A percentile compares a stretch with the other conserved stretches of the same genome.
phyloP scores from a whole-genome alignment of 2,797 vertebrate genomes.

The Sebastes flavidus region DNA sequence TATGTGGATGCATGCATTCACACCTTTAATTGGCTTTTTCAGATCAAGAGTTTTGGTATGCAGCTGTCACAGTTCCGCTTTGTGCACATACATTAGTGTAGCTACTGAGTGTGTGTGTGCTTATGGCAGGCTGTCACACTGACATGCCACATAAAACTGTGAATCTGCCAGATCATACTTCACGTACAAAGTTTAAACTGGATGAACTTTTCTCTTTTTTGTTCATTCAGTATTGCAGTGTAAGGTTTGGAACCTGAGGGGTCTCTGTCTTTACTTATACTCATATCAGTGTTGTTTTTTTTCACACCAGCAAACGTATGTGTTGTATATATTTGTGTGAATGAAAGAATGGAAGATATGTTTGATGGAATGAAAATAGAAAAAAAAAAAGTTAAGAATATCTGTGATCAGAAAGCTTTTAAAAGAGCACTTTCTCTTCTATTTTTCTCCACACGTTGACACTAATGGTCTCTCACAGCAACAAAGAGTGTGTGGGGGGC shows the following conservation, averaged over 20 bases:
- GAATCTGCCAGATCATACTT: background rate
- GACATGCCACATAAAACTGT: conserved; percentile 9
- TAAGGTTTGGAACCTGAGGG: background rate
- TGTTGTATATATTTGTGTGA: background rate
- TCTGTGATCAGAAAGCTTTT: conserved; percentile 1
- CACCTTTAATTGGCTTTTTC: conserved; percentile 83
- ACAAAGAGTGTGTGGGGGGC: conserved; percentile 9
- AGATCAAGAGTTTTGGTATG: conserved; percentile 45
- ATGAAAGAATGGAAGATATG: background rate
- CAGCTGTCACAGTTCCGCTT: conserved; percentile 38
- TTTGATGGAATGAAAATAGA: background rate
- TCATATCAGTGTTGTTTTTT: background rate
- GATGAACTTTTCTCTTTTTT: background rate
- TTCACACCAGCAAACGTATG: background rate
- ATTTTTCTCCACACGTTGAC: conserved; percentile 3
- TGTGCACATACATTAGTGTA: conserved; percentile 21
- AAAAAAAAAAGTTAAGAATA: background rate
- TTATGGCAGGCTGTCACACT: conserved; percentile 16
- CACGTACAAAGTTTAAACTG: background rate
- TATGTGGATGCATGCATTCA: conserved; percentile 63
- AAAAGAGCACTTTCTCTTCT: conserved; percentile 2
- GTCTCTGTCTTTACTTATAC: background rate
- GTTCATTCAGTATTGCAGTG: background rate
- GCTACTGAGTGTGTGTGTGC: conserved; percentile 16
- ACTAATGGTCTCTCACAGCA: conserved; percentile 28